Evolutionary conservation across 1,140 invertebrate genomes (phyloP).

Genomic region (Linepithema humile): DNA sequence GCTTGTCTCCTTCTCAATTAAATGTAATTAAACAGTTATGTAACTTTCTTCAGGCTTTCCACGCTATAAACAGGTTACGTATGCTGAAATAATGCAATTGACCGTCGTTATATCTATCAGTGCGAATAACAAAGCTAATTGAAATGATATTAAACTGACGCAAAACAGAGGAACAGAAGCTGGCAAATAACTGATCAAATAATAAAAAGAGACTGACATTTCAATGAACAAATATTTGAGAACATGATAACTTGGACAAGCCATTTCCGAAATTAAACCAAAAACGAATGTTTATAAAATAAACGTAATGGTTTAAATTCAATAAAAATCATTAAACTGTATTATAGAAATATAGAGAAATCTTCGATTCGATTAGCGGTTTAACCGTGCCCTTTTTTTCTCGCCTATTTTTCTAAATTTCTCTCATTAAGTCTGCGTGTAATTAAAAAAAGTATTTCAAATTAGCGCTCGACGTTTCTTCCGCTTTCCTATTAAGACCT

Average conservation of each 20-base stretch:
- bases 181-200: constrained; percentile 26
- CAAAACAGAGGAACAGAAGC: constrained; percentile 24
- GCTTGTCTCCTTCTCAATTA: constrained; percentile 1
- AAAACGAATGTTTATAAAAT: constrained; percentile 12
- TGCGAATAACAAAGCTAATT: constrained; percentile 41
- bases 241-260: constrained; percentile 18
- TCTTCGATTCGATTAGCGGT: too few species aligned
- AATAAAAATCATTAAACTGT: too few species aligned
- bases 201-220: constrained; percentile 16
- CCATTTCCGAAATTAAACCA: constrained; percentile 1
- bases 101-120: constrained; percentile 33
- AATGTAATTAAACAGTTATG: constrained; percentile 23
- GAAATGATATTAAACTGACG: constrained; percentile 43
- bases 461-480: too few species aligned
- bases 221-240: constrained; percentile 36
- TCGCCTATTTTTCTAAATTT: too few species aligned
- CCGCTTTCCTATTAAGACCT: too few species aligned
- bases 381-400: too few species aligned
- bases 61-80: constrained; percentile 23
- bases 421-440: too few species aligned
- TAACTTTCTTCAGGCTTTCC: constrained; percentile 27
- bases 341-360: too few species aligned
- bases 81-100: constrained; percentile 41
- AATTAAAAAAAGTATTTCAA: too few species aligned
- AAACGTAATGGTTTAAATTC: constrained; percentile 17